Evolutionary conservation across 2,113 vertebrate genomes (phyloP).

Genomic region (human (Homo sapiens)): DNA sequence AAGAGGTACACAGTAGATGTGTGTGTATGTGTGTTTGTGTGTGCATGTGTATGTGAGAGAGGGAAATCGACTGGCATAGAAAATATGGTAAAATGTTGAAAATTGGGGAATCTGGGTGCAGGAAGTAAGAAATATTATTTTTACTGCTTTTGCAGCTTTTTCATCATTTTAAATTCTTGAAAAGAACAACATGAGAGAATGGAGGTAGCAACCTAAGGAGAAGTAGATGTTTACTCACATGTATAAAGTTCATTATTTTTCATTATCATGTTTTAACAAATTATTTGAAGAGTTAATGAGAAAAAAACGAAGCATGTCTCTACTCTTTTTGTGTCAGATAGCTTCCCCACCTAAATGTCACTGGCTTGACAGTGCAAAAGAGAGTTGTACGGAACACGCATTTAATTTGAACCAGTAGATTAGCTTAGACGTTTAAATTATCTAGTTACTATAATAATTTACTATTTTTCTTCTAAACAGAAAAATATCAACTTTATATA

Average conservation of each 20-base stretch:
- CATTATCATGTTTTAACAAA: background rate
- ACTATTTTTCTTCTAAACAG: background rate
- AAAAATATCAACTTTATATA: background rate
- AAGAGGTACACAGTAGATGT: background rate
- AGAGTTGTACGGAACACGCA: background rate
- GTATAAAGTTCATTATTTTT: background rate
- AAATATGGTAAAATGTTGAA: background rate
- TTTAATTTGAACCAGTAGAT: background rate
- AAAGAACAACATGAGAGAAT: background rate
- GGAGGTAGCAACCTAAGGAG: background rate
- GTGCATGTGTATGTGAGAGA: background rate
- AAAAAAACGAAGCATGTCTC: background rate
- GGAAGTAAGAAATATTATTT: background rate
- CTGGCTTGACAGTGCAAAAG: background rate
- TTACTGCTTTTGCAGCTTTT: background rate
- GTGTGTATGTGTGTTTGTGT: background rate
- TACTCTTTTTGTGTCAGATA: background rate
- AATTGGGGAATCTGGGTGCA: rapidly evolving
- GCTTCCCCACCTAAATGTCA: background rate
- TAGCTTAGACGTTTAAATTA: background rate
- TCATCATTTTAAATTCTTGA: background rate
- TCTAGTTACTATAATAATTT: background rate
- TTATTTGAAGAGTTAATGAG: background rate
- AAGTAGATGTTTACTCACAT: background rate
- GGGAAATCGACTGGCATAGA: background rate